Evolutionary conservation across 2,113 vertebrate genomes (phyloP), one percentile per base, ranked within the genome.

Genomic region (Phalacrocorax pelagicus): DNA sequence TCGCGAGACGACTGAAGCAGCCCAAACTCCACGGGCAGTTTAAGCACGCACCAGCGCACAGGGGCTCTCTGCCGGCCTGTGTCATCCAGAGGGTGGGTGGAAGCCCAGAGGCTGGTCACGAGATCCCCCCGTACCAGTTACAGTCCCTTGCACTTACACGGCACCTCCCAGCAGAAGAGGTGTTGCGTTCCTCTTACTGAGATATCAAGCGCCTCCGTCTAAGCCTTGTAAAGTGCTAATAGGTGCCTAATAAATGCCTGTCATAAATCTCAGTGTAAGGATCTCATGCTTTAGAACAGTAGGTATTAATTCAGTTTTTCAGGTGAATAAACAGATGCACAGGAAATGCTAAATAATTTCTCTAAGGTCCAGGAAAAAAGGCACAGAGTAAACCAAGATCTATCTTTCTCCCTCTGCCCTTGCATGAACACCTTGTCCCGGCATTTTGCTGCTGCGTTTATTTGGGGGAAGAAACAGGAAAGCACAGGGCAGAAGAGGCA

Each of bases 41-140:
- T 3, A 66, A 66, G 71, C 81, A 36, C 2, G 6, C 15, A 3
- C 8, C 2, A 4, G n/a, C 8, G 32, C 6, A 6, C 44, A 9
- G 32, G 58, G 23, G 8, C 30, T 63, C n/a, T 24, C 27, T 70
- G 79, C 47, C 5, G 4, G 18, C 24, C 16, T 0, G 1, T 49
- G 38, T 34, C 55, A 9, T 12, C 57, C 15, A 1, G 9, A 30
- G 42, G n/a, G 38, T 7, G 36, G 9, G 80, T 27, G 12, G 51
- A 42, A 79, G 38, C 32, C 38, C 49, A 7, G 38, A 54, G 40
- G 32, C 6, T 9, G 20, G 17, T 9, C 11, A 2, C 19, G 42
- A 58, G 32, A 49, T 20, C 38, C 44, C 51, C 18, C 12, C 2
- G 6, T 38, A 7, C 26, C 54, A 11, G 16, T 29, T 12, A 11